A percentile compares a stretch with the other conserved stretches of the same genome.
These are phyloP conservation scores for Halictus ligatus DNA, from an alignment of 2,888 invertebrate genomes.

Conservation along the genomic window DNA sequence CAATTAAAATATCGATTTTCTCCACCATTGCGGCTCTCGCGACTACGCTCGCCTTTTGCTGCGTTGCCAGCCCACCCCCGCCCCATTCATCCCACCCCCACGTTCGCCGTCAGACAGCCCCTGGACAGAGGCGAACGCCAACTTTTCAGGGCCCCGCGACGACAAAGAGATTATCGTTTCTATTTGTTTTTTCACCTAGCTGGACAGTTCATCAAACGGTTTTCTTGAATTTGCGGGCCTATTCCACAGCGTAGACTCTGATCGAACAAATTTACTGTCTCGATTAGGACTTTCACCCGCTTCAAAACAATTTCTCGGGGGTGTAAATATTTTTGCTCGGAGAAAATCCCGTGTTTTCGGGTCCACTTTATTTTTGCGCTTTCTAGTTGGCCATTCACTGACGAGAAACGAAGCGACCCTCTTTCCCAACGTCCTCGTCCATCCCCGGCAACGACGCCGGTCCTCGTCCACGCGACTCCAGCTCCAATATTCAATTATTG, in stretches of 20 bases:
- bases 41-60: conserved; percentile 70
- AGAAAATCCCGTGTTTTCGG: background rate
- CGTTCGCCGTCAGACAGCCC: background rate
- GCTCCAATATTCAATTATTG: conserved; percentile 82
- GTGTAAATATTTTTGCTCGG: background rate
- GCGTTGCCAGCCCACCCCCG: conserved; percentile 76
- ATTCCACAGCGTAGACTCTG: background rate
- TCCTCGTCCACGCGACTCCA: conserved; percentile 40
- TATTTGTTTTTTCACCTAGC: background rate
- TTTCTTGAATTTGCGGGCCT: background rate
- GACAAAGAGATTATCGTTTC: conserved; percentile 18
- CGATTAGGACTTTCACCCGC: background rate
- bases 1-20: conserved; percentile 84
- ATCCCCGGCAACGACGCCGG: conserved; percentile 17
- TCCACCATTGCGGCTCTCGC: conserved; percentile 84
- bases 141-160: conserved; percentile 13
- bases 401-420: background rate
- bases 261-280: background rate
- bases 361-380: background rate
- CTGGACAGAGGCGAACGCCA: conserved; percentile 17
- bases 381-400: background rate
- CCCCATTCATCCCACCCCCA: conserved; percentile 83
- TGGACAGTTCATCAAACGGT: background rate
- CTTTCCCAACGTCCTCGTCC: background rate
- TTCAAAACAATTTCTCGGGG: background rate